A percentile compares a stretch with the other conserved stretches of the same genome.
phyloP scores from a whole-genome alignment of 2,888 invertebrate genomes.

The Lycaena phlaeas region DNA sequence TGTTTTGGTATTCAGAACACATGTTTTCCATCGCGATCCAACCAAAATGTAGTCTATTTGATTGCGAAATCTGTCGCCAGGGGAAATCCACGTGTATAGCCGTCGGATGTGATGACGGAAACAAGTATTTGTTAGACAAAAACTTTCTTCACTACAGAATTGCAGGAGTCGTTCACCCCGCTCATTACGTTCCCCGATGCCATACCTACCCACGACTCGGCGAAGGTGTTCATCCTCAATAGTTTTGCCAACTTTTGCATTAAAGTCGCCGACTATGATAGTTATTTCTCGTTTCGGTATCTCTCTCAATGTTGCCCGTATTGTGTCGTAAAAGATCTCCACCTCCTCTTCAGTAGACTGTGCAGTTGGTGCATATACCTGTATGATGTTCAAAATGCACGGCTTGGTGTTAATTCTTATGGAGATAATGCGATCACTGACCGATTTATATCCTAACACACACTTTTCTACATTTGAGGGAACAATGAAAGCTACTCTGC shows the following conservation, averaged over 20 bases:
- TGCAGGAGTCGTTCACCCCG: conserved; percentile 11
- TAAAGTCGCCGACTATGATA: conserved; percentile 8
- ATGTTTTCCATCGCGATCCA: conserved; percentile 8
- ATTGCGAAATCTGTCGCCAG: conserved; percentile 13
- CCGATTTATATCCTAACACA: background rate
- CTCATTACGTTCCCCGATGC: conserved; percentile 9
- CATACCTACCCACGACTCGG: conserved; percentile 4
- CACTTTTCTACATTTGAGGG: background rate
- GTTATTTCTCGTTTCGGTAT: conserved; percentile 9
- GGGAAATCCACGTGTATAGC: conserved; percentile 16
- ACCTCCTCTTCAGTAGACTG: no score
- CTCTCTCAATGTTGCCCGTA: no score
- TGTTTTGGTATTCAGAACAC: background rate
- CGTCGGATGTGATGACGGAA: conserved; percentile 9
- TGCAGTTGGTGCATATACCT: background rate
- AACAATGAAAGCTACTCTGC: background rate
- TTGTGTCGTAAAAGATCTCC: no score
- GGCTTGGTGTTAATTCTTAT: background rate
- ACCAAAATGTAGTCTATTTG: conserved; percentile 16
- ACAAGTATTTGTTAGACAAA: conserved; percentile 12
- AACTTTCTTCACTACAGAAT: conserved; percentile 13
- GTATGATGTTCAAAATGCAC: background rate
- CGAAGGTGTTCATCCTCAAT: no score
- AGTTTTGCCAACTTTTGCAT: conserved; percentile 9
- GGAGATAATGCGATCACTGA: background rate